phyloP scores from a whole-genome alignment of 2,888 invertebrate species.

The Pasiphila rectangulata region DNA sequence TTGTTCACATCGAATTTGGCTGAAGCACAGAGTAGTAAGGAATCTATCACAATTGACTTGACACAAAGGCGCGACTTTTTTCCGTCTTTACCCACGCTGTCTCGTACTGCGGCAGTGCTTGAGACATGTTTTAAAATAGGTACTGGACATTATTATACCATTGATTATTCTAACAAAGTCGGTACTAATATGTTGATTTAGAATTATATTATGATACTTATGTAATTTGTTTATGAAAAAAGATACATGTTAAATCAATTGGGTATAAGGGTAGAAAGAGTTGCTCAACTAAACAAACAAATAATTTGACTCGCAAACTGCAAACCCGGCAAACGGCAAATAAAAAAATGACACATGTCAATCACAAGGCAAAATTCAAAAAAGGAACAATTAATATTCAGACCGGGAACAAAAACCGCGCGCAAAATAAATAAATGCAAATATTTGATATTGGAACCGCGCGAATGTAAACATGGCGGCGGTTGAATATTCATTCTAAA shows the following conservation, averaged over 20 bases:
- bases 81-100: too few relatives aligned
- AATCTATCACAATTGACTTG: too few relatives aligned
- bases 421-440: conserved; percentile 79
- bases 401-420: conserved; percentile 50
- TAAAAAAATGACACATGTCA: conserved; percentile 45
- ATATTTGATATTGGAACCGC: conserved; percentile 78
- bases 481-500: conserved; percentile 73
- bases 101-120: too few relatives aligned
- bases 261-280: neutral
- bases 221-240: neutral
- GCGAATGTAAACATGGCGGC: conserved; percentile 76
- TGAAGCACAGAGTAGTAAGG: too few relatives aligned
- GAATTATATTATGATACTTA: neutral
- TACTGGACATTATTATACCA: too few relatives aligned
- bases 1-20: too few relatives aligned
- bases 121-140: too few relatives aligned
- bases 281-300: conserved; percentile 8
- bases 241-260: conserved; percentile 24
- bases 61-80: too few relatives aligned
- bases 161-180: too few relatives aligned
- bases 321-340: conserved; percentile 13
- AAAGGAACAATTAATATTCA: conserved; percentile 28
- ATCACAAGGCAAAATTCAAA: conserved; percentile 40
- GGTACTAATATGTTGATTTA: neutral
- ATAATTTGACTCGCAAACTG: conserved; percentile 20